These are phyloP conservation scores for Spea multiplicata DNA, from an alignment of 2,113 vertebrate genomes.

Conservation along the genomic window DNA sequence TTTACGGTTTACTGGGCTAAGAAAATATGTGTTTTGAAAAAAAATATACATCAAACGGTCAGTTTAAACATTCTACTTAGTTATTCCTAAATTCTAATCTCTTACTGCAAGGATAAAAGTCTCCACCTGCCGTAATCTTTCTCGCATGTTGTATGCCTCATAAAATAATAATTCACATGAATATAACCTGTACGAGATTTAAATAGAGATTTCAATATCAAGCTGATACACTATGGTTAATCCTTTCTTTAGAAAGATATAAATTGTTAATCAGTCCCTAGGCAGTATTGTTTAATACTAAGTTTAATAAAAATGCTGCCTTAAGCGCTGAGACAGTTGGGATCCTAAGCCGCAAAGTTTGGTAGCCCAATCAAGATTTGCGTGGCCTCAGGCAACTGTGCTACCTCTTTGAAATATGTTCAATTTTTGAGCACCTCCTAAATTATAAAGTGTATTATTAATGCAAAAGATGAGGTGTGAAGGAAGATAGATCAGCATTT, in stretches of 20 bases:
- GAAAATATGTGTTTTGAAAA: too few species aligned
- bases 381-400: constrained; percentile 54
- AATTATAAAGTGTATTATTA: constrained; percentile 70
- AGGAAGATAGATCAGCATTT: constrained; percentile 58
- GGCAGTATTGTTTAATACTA: constrained; percentile 69
- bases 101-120: too few species aligned
- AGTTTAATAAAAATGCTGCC: constrained; percentile 74
- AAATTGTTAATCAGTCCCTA: constrained; percentile 71
- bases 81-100: too few species aligned
- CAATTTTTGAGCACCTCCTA: constrained; percentile 63
- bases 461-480: constrained; percentile 60
- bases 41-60: too few species aligned
- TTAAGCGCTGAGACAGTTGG: constrained; percentile 64
- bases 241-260: constrained; percentile 64
- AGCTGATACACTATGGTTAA: constrained; percentile 68
- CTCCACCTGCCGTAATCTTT: too few species aligned
- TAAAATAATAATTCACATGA: constrained; percentile 2
- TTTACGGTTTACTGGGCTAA: too few species aligned
- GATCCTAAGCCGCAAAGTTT: constrained; percentile 61
- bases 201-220: constrained; percentile 71
- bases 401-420: constrained; percentile 66
- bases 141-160: background rate
- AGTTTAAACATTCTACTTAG: too few species aligned
- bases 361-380: constrained; percentile 59
- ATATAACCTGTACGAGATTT: constrained; percentile 50